Conservation (phyloP, 2,113 vertebrate species). For the mouse (Mus musculus) region GRCm39 chr1:109422501-109423000, state of each 20-base stretch:
- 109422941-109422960: too few relatives aligned
- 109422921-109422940: background rate
- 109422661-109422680: background rate
- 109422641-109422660: background rate
- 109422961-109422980: background rate
- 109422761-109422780: background rate
- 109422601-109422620: background rate
- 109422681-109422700: background rate
- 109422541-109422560: background rate
- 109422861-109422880: background rate
- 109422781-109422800: too few relatives aligned
- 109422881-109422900: background rate
- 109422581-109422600: background rate
- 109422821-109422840: background rate
- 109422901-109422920: background rate
- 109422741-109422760: background rate
- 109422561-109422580: background rate
- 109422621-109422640: background rate
- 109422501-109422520: background rate
- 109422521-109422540: background rate
- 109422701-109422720: background rate
- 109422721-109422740: background rate
- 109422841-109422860: background rate
- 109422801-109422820: background rate
- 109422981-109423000: background rate